Evolutionary conservation across 2,113 vertebrate species (phyloP), one percentile per base, ranked within the genome.

Genomic region (Cyprinodon tularosa): DNA sequence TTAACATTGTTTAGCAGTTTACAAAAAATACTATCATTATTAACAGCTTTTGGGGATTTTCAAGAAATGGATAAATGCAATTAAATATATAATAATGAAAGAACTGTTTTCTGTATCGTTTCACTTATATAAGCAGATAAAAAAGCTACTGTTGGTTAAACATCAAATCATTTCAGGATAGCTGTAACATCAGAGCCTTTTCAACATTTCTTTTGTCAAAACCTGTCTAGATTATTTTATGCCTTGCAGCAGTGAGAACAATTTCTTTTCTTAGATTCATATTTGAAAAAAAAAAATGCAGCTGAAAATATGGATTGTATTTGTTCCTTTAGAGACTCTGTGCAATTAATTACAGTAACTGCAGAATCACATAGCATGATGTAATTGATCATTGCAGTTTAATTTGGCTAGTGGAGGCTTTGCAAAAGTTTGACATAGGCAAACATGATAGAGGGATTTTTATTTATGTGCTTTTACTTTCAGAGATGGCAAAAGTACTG

Each of bases 181-280:
- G 42, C 3, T 29, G 5, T 42, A 45, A 11, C 64, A 66, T 66
- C 40, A 66, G 44, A 66, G 64, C 64, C 40, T 29, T 15, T 66
- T 22, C 22, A 66, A 4, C 29, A 29, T 12, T 47, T 47, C n/a
- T 66, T 47, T 66, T 40, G 12, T 57, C 17, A 57, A 57, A 57
- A 9, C 20, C 50, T 29, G 42, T 66, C 42, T 68, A 10, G 66
- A 53, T 4, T 39, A 57, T 66, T 77, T 77, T 45, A 64, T 50
- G 69, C 72, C 70, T 61, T 60, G 68, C 62, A 67, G 62, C 14
- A 38, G 64, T 62, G 12, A 65, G 63, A 70, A 53, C 1, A 40
- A 50, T 62, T 42, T 39, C 73, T 75, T 29, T 81, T 63, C 71
- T 76, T 38, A 66, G 67, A 53, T 62, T 75, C 71, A 73, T 75